Evolutionary conservation across 2,113 vertebrate genomes (phyloP), one percentile per base, ranked within the genome.

Genomic region (Limanda limanda): DNA sequence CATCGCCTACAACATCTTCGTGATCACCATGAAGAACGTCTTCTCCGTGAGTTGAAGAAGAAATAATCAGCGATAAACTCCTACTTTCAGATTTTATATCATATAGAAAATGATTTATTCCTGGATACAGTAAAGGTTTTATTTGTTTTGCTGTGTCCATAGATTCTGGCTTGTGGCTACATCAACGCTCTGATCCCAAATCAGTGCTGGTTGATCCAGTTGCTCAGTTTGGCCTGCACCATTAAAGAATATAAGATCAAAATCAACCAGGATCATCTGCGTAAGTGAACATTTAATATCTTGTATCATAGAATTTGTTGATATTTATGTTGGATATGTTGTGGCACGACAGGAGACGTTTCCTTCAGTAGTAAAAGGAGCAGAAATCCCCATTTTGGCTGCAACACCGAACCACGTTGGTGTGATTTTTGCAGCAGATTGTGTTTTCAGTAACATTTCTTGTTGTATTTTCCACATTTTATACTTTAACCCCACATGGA

Each of bases 21-120:
- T 99, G n/a, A 99, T 99, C 90, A 98, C 97, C 2, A 98, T 99
- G 98, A 99, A 99, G 92, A 99, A 99, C 70, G 95, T 99, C 82
- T 93, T 99, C 11, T 99, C 98, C 0, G 98, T 99, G 81, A 90
- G 92, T 24, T 18, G 4, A 42, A 12, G 10, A 42, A 3, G 40
- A 42, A 42, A 11, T 13, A 42, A 37, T 37, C 35, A 10, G 35
- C 35, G 2, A 37, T 37, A 37, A 37, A 13, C 40, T 3, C 40
- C 11, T 11, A 42, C 40, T 13, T 42, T 42, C 13, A 13, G 31
- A 42, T 42, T 42, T 42, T 2, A 12, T 42, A 12, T 37, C 9
- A 37, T 10, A 37, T 10, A 37, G 1, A 37, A 37, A 37, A 37
- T 37, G 2, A 37, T 31, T 31, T 31, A 31, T 31, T 6, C 27